Evolutionary conservation across 2,888 invertebrate species (phyloP).

Genomic region (Spialia ferax): DNA sequence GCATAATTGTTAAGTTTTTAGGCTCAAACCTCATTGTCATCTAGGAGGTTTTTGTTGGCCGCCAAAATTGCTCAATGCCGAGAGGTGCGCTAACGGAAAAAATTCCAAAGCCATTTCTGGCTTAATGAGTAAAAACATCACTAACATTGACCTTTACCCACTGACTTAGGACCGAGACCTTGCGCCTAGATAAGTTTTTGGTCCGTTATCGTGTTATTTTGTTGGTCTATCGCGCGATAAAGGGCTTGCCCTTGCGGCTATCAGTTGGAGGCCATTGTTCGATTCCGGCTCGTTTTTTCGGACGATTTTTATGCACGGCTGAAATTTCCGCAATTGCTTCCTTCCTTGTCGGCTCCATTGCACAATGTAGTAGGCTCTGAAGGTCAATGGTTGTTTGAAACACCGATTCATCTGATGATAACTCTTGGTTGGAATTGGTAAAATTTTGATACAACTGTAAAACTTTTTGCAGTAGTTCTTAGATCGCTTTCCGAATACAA

Average conservation of each 20-base stretch:
- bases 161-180: conserved; percentile 69
- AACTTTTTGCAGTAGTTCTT: conserved; percentile 7
- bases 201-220: conserved; percentile 62
- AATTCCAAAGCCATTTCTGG: conserved; percentile 47
- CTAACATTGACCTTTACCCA: conserved; percentile 77
- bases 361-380: conserved; percentile 57
- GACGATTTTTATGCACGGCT: conserved; percentile 67
- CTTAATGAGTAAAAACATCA: conserved; percentile 43
- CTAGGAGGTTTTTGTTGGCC: conserved; percentile 42
- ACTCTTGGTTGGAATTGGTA: conserved; percentile 43
- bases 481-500: conserved; percentile 19
- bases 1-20: conserved; percentile 24
- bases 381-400: conserved; percentile 51
- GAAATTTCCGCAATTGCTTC: conserved; percentile 67
- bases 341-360: conserved; percentile 67
- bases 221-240: conserved; percentile 69
- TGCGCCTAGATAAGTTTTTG: conserved; percentile 61
- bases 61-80: conserved; percentile 49
- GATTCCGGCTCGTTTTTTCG: conserved; percentile 69
- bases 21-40: conserved; percentile 24
- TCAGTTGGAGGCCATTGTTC: conserved; percentile 59
- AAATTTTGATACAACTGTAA: conserved; percentile 11
- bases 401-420: conserved; percentile 38
- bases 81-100: conserved; percentile 46
- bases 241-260: conserved; percentile 74